A percentile compares a stretch with the other conserved stretches of the same genome.
These are phyloP conservation scores for Stegastes partitus DNA, from an alignment of 2,113 vertebrate genomes.

Conservation along the genomic window DNA sequence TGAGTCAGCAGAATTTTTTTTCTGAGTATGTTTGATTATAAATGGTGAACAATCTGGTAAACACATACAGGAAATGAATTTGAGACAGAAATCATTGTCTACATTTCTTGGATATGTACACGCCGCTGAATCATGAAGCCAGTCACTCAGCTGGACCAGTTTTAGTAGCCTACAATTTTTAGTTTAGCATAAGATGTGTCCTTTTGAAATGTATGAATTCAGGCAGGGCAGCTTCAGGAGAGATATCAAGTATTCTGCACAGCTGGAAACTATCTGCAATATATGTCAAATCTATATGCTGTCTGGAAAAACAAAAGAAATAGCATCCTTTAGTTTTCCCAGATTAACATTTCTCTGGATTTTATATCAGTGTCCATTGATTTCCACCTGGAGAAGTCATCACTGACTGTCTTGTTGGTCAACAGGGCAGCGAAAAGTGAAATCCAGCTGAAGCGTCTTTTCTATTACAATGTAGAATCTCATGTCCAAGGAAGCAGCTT, in stretches of 20 bases:
- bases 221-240: neutral
- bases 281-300: neutral
- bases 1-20: conserved; percentile 20
- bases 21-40: neutral
- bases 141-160: conserved; percentile 21
- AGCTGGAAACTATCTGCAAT: neutral
- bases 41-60: neutral
- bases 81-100: neutral
- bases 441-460: neutral
- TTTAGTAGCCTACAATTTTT: conserved; percentile 7
- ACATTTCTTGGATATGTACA: conserved; percentile 4
- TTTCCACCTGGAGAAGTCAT: neutral
- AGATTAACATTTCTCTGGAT: neutral
- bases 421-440: conserved; percentile 6
- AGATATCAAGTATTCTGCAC: neutral
- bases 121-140: conserved; percentile 1
- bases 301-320: neutral
- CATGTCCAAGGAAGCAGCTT: conserved; percentile 16
- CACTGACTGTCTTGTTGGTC: neutral
- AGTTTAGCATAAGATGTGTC: neutral
- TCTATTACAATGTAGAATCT: neutral
- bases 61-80: conserved; percentile 24
- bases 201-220: neutral
- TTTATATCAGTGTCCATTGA: neutral
- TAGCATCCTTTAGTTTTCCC: neutral